Percentiles rank a stretch among this genome's conserved stretches.
These are phyloP conservation scores for Sporophila hypoxantha DNA, from an alignment of 2,113 vertebrate species.

Conservation along the genomic window DNA sequence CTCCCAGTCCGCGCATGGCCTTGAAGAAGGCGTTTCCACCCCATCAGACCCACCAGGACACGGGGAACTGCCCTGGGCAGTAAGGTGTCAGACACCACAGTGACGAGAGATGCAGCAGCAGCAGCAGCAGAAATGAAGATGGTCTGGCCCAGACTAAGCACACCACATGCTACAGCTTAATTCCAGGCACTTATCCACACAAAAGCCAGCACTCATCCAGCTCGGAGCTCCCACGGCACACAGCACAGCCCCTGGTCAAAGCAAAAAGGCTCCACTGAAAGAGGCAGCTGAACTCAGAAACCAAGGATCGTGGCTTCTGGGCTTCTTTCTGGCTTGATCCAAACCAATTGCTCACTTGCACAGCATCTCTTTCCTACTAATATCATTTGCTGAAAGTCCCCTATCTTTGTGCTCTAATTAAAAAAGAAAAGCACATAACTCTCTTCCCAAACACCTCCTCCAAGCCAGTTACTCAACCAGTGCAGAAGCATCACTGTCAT, in stretches of 20 bases:
- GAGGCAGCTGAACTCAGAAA: background rate
- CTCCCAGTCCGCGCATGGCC: accelerated
- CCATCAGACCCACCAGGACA: background rate
- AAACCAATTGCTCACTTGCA: background rate
- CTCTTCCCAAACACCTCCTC: background rate
- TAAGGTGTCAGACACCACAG: background rate
- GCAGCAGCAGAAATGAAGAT: background rate
- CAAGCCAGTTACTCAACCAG: background rate
- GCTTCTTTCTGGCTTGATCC: background rate
- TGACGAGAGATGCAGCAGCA: background rate
- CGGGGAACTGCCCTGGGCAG: background rate
- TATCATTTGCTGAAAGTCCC: background rate
- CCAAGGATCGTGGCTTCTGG: background rate
- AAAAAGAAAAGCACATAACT: background rate
- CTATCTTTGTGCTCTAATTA: background rate
- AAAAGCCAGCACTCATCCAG: background rate
- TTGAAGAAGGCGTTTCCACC: background rate
- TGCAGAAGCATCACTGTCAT: background rate
- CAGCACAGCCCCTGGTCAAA: background rate
- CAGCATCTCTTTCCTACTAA: background rate
- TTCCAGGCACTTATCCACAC: accelerated
- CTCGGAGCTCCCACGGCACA: background rate
- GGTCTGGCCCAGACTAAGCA: background rate
- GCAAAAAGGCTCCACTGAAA: background rate
- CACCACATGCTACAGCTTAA: background rate